Percentiles rank a stretch among this genome's conserved stretches.
Conservation (phyloP, 1,140 invertebrate genomes). For the Brachionus calyciflorus region DNA sequence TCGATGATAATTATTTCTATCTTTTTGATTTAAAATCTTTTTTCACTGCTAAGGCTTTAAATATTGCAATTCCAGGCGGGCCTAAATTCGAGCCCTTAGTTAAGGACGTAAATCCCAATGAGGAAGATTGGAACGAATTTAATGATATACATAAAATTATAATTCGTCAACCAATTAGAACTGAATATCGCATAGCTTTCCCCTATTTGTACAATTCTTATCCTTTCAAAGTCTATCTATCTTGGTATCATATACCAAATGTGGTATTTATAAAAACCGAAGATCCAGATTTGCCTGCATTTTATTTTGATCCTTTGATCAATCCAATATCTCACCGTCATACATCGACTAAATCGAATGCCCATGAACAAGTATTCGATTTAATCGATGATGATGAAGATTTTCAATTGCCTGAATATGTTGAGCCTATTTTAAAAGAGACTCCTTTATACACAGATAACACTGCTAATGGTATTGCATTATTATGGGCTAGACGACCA, state of each 20-base stretch:
- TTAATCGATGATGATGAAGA: conserved; percentile 72
- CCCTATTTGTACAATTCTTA: conserved; percentile 98
- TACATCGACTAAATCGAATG: conserved; percentile 68
- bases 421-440: conserved; percentile 87
- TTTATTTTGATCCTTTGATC: conserved; percentile 98
- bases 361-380: background rate
- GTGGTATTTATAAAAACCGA: conserved; percentile 99
- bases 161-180: conserved; percentile 93
- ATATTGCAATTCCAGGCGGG: conserved; percentile 99
- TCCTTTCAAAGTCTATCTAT: conserved; percentile 78
- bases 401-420: conserved; percentile 81
- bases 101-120: conserved; percentile 91
- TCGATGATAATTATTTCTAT: conserved; percentile 98
- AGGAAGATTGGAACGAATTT: conserved; percentile 99
- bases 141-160: conserved; percentile 99
- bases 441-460: conserved; percentile 95
- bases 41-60: conserved; percentile 97
- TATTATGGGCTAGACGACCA: conserved; percentile 96
- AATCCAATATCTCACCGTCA: conserved; percentile 96
- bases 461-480: conserved; percentile 94
- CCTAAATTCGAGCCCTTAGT: conserved; percentile 99
- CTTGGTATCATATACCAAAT: conserved; percentile 95
- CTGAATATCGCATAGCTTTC: conserved; percentile 98
- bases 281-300: conserved; percentile 98
- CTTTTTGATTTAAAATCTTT: conserved; percentile 98